Evolutionary conservation across 2,797 vertebrate genomes (phyloP).

Genomic region (Triplophysa bombifrons): DNA sequence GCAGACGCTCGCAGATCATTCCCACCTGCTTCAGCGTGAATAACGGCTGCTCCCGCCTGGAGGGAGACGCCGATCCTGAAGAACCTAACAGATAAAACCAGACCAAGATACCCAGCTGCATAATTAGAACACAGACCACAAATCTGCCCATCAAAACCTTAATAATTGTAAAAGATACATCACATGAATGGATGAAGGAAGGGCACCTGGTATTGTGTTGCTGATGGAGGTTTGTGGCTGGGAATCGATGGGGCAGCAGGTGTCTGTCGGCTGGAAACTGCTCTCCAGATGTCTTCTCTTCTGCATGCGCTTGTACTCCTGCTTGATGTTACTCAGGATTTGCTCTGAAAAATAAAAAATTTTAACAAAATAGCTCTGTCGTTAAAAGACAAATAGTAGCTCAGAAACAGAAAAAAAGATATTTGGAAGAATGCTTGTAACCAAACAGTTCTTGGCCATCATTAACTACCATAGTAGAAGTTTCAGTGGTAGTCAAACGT

Average conservation of each 20-base stretch:
- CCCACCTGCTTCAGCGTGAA: constrained; percentile 98
- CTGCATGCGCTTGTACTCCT: constrained; percentile 98
- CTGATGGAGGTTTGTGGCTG: constrained; percentile 84
- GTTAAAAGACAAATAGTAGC: no score
- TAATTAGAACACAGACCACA: no score
- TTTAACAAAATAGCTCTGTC: neutral
- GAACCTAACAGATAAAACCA: constrained; percentile 66
- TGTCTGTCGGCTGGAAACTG: constrained; percentile 88
- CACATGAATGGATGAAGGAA: neutral
- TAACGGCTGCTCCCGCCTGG: constrained; percentile 95
- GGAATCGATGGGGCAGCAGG: constrained; percentile 89
- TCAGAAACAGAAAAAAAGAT: no score
- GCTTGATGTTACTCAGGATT: constrained; percentile 98
- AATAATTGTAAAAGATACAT: no score
- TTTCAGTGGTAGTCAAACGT: no score
- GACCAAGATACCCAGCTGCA: no score
- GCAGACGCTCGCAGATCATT: constrained; percentile 97
- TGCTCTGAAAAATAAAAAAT: constrained; percentile 79
- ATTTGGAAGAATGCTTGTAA: no score
- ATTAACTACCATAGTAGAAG: no score
- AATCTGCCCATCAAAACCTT: neutral
- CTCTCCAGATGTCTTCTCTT: constrained; percentile 98
- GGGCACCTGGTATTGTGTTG: constrained; percentile 26
- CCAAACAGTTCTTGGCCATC: no score
- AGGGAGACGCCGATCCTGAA: constrained; percentile 85